A percentile compares a stretch with the other conserved stretches of the same genome.
These are phyloP conservation scores for Arrhopalites spinosus DNA, from an alignment of 2,888 invertebrate species.

Conservation along the genomic window DNA sequence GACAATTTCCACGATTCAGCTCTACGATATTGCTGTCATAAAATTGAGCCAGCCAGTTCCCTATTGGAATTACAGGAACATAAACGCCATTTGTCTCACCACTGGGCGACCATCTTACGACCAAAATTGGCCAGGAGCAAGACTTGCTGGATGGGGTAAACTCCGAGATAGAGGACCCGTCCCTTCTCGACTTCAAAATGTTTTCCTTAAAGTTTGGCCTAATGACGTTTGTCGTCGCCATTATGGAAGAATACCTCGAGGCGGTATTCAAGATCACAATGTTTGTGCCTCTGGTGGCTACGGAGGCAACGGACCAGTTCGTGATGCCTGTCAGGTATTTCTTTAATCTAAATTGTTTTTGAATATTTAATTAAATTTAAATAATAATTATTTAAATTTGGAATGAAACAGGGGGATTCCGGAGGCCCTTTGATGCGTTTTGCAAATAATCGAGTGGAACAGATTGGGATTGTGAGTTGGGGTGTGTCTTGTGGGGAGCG, in stretches of 20 bases:
- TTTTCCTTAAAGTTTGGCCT: constrained; percentile 3
- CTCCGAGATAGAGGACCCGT: constrained; percentile 2
- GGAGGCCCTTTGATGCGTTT: constrained; percentile 33
- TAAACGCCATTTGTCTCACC: constrained; percentile 21
- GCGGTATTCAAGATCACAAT: constrained; percentile 20
- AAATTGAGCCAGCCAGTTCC: not conserved
- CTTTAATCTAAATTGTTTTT: not conserved
- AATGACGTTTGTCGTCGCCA: constrained; percentile 20
- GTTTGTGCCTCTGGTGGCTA: not conserved
- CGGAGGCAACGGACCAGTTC: constrained; percentile 15
- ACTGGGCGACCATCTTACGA: constrained; percentile 22
- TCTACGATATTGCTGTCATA: constrained; percentile 48
- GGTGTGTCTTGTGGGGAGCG: constrained; percentile 25
- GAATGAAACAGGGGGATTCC: constrained; percentile 23
- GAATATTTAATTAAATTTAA: not conserved
- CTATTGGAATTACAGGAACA: not conserved
- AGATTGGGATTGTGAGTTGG: constrained; percentile 34
- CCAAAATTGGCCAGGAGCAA: not conserved
- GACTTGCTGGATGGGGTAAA: constrained; percentile 24
- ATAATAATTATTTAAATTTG: not conserved
- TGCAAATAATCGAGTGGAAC: constrained; percentile 7
- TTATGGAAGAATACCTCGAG: constrained; percentile 14
- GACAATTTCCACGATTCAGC: constrained; percentile 28
- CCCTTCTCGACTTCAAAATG: constrained; percentile 5
- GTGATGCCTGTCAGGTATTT: not conserved